These are phyloP conservation scores for Chloebia gouldiae DNA, from an alignment of 2,113 vertebrate species.

Conservation along the genomic window DNA sequence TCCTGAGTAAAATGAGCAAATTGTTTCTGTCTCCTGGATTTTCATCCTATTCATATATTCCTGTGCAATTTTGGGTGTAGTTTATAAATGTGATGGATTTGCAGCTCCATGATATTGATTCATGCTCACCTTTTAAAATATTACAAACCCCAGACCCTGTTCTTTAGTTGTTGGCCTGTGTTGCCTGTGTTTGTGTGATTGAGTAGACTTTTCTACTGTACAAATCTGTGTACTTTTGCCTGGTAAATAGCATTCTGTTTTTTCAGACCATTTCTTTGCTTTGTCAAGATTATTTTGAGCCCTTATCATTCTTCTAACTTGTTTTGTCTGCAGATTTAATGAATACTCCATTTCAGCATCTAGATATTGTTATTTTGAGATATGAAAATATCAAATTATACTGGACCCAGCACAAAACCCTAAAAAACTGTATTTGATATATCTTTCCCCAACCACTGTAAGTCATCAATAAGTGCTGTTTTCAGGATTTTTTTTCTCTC, in stretches of 20 bases:
- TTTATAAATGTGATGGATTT: neutral
- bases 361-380: neutral
- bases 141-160: neutral
- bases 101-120: neutral
- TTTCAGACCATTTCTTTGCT: neutral
- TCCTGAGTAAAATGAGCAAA: neutral
- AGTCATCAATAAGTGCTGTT: neutral
- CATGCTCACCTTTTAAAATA: neutral
- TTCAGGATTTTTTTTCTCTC: neutral
- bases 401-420: neutral
- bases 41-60: neutral
- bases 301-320: neutral
- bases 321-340: neutral
- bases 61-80: neutral
- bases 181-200: neutral
- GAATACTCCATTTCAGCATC: neutral
- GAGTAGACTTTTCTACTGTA: neutral
- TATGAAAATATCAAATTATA: neutral
- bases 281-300: neutral
- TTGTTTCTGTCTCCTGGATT: neutral
- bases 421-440: neutral
- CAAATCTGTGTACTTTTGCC: neutral
- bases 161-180: neutral
- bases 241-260: neutral
- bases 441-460: neutral